These are phyloP conservation scores for Cataglyphis rosenhaueri DNA, from an alignment of 2,888 invertebrate species.

Conservation along the genomic window DNA sequence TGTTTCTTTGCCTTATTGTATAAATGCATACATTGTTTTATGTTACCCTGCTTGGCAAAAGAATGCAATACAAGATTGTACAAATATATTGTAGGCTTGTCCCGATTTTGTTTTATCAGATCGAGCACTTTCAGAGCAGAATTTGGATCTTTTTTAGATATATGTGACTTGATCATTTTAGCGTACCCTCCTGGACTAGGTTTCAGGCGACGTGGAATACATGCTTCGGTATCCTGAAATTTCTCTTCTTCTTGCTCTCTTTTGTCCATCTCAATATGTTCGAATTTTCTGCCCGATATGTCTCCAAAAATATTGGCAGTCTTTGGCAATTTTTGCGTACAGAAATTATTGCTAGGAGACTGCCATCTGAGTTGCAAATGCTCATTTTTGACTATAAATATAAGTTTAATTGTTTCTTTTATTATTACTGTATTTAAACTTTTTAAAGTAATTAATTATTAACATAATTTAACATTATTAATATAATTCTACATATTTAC, in stretches of 20 bases:
- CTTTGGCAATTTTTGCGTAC: slow-evolving; percentile 46
- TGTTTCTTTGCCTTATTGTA: slow-evolving; percentile 94
- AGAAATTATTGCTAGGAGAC: background rate
- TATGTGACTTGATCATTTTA: slow-evolving; percentile 89
- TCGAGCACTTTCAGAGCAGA: slow-evolving; percentile 93
- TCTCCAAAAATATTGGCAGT: slow-evolving; percentile 77
- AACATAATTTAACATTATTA: too few relatives aligned
- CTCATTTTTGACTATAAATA: slow-evolving; percentile 5
- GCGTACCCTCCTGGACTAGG: slow-evolving; percentile 89
- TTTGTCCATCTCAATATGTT: slow-evolving; percentile 75
- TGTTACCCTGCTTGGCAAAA: slow-evolving; percentile 93
- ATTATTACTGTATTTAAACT: background rate
- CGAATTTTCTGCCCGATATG: slow-evolving; percentile 71
- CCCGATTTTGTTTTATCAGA: slow-evolving; percentile 92
- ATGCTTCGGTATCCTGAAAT: slow-evolving; percentile 71
- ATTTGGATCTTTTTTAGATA: slow-evolving; percentile 89
- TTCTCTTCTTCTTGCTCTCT: slow-evolving; percentile 77
- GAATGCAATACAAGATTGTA: slow-evolving; percentile 94
- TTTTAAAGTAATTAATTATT: background rate
- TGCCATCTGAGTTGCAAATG: background rate
- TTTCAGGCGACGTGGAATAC: slow-evolving; percentile 80
- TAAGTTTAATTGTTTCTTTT: background rate
- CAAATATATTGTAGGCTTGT: slow-evolving; percentile 92
- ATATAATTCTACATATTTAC: too few relatives aligned
- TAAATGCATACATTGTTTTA: slow-evolving; percentile 94